Evolutionary conservation across 2,888 invertebrate species (phyloP), one percentile per base, ranked within the genome.

Genomic region (Eurois occulta): DNA sequence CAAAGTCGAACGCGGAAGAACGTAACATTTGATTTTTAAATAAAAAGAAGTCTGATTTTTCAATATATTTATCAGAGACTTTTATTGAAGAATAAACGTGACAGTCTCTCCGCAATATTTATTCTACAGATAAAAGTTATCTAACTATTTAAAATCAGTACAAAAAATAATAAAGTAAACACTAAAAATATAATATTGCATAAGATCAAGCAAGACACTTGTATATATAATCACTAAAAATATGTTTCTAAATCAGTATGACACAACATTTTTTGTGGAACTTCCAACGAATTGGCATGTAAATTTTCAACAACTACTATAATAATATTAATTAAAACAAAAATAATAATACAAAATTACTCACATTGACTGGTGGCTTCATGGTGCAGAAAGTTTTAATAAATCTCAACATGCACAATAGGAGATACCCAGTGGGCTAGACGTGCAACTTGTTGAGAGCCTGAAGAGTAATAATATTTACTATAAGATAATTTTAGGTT

Each of bases 301-400:
- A 69, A 69, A 77, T 52, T 58, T 7, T 55, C 28, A 60, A 75
- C 18, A 18, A 35, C 21, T 48, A 52, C 60, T 52, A 38, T 8
- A 10, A 13, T n/a, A 55, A 2, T 8, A 10, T n/a, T n/a, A 55
- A 2, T 66, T 21, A 72, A 67, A 48, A 16, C 18, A 60, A 66
- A 60, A 66, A 60, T 67, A 41, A 80, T 38, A 67, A 58, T 66
- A 65, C 43, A 75, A 77, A 84, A 85, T 21, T 85, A 95, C 96
- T 96, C 82, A 96, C 96, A 75, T 94, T 96, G 24, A 94, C 94
- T 83, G 96, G 96, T 75, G 96, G 96, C 84, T 96, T 96, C 96
- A 96, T 96, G n/a, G 91, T 95, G 91, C 90, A 94, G 87, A 95
- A 88, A 85, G 90, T 91, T 92, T 92, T 94, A 64, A 96, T 84